Conservation (phyloP, 2,888 invertebrate species). For the Oasisia sp. region DNA sequence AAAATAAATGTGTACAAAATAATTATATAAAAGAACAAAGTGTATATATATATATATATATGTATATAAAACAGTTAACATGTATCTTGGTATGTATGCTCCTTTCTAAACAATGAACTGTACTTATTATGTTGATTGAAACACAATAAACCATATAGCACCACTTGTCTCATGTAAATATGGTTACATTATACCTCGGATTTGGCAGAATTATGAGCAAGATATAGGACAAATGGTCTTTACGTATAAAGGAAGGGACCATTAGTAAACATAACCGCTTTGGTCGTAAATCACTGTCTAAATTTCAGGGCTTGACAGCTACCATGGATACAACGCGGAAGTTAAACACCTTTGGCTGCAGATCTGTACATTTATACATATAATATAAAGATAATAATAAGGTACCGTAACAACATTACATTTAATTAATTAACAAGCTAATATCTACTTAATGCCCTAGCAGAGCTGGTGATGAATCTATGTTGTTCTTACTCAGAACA, state of each 20-base stretch:
- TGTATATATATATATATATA: background rate
- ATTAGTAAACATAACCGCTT: too few species aligned
- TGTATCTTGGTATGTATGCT: background rate
- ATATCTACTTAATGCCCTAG: background rate
- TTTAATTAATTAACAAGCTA: background rate
- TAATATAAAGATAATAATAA: background rate
- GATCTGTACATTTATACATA: background rate
- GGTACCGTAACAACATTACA: background rate
- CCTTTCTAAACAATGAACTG: background rate
- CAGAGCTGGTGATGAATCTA: background rate
- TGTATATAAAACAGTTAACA: background rate
- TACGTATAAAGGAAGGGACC: too few species aligned
- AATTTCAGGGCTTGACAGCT: too few species aligned
- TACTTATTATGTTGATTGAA: background rate
- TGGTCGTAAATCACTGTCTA: too few species aligned
- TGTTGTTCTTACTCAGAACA: background rate
- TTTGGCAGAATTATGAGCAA: too few species aligned
- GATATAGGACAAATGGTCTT: too few species aligned
- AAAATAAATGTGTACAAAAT: constrained; percentile 17
- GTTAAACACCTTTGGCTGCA: background rate
- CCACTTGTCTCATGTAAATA: background rate
- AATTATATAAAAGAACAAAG: background rate
- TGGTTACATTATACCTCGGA: too few species aligned
- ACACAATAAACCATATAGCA: background rate
- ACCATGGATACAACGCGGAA: background rate